Base-by-base conservation (phyloP, 2,888 invertebrate genomes). In the Chrysina gloriosa region DNA sequence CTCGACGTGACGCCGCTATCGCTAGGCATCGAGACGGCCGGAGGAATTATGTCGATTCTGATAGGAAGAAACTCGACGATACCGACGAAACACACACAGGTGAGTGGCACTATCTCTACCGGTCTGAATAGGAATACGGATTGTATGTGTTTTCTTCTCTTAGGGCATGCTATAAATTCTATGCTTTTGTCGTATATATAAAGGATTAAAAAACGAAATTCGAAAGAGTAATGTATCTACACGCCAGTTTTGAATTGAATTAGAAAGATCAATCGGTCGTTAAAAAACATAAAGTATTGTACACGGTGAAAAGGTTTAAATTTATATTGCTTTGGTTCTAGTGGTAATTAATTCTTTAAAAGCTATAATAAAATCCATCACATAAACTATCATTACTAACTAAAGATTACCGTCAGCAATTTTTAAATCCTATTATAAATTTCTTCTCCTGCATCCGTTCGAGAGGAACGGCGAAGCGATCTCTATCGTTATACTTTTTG, bases 1-100 rank as follows among this genome's bases (percentile, higher is more conserved):
- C 82, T 90, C 64, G 90, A 91, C 76, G 89, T 90, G 5, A 84
- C 88, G 11, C 89, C 89, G 11, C 83, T 91, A 69, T 91, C 90
- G 23, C 80, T 89, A 71, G 91, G 91, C 73, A 90, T 91, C 73
- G 90, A 91, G 81, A 90, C 90, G 4, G 90, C 89, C 67, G 90
- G 90, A 68, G 91, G 90, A 68, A 88, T 90, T 21, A 91, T 92
- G 91, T 89, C 90, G 5, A 83, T 86, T 2, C 81, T 92, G 48
- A 91, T 91, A 80, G 86, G 87, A 77, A 83, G 90, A 71, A 92
- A 90, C 78, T 86, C 89, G 9, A 89, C 89, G 64, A 88, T 90
- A 74, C 90, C 90, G 4, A 86, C 86, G 27, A 88, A 87, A 75
- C 88, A 88, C 76, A 85, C 88, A 0, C 87, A 89, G 77, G 80